A percentile compares a stretch with the other conserved stretches of the same genome.
These are phyloP conservation scores for Osmerus mordax DNA, from an alignment of 2,113 vertebrate species.

Conservation along the genomic window DNA sequence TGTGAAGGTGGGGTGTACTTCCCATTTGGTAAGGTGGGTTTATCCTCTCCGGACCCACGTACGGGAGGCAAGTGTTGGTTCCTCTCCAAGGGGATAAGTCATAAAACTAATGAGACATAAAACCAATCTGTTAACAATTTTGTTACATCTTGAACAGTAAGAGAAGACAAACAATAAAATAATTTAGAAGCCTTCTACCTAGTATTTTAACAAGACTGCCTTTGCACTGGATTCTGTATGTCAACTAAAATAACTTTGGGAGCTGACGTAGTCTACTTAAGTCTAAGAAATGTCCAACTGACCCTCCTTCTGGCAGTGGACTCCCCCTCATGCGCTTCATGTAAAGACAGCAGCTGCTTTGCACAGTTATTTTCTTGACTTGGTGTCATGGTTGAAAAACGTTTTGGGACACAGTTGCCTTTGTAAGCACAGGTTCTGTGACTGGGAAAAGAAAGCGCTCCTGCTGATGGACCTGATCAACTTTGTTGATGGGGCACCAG, in stretches of 20 bases:
- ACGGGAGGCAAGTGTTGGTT: too few relatives aligned
- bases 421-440: slow-evolving; percentile 54
- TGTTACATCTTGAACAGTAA: background rate
- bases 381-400: slow-evolving; percentile 64
- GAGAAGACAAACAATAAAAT: background rate
- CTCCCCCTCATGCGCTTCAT: slow-evolving; percentile 30
- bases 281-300: slow-evolving; percentile 90
- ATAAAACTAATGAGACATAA: too few relatives aligned
- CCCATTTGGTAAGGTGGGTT: too few relatives aligned
- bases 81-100: too few relatives aligned
- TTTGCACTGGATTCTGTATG: background rate
- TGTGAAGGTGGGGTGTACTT: too few relatives aligned
- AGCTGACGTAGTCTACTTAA: slow-evolving; percentile 87
- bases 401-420: slow-evolving; percentile 70
- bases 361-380: slow-evolving; percentile 69
- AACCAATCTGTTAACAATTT: too few relatives aligned
- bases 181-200: background rate
- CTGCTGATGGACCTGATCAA: slow-evolving; percentile 14
- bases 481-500: background rate
- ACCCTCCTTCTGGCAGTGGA: slow-evolving; percentile 55
- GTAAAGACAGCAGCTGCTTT: slow-evolving; percentile 21
- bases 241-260: slow-evolving; percentile 86
- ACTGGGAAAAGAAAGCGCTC: slow-evolving; percentile 30
- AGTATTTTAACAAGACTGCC: background rate
- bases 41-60: too few relatives aligned